Conservation (phyloP, 2,888 invertebrate species). For the Polietes domitor region DNA sequence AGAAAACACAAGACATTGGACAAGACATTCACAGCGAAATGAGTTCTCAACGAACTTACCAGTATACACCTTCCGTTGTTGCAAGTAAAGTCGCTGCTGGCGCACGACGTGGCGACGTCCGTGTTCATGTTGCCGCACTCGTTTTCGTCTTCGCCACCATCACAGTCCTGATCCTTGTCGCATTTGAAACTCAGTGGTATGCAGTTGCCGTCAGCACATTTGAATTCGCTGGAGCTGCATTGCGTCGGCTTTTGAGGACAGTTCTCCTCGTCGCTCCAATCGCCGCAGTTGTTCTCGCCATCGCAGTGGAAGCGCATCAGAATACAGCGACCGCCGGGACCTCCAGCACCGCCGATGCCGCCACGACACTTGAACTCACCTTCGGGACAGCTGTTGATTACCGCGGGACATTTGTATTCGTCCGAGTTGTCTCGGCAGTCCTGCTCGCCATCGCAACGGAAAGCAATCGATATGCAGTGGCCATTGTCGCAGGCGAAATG, state of each 20-base stretch:
- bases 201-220: constrained; percentile 89
- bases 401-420: constrained; percentile 73
- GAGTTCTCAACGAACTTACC: constrained; percentile 80
- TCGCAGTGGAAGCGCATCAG: constrained; percentile 90
- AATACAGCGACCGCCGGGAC: constrained; percentile 84
- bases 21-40: not conserved
- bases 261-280: constrained; percentile 92
- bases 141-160: constrained; percentile 89
- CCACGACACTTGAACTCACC: constrained; percentile 89
- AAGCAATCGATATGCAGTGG: constrained; percentile 87
- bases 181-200: constrained; percentile 90
- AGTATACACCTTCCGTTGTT: constrained; percentile 88
- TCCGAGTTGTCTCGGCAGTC: constrained; percentile 90
- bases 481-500: constrained; percentile 89
- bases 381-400: constrained; percentile 85
- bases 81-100: constrained; percentile 88
- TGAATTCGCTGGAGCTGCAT: constrained; percentile 87
- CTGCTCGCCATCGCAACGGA: constrained; percentile 87
- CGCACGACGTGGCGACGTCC: constrained; percentile 85
- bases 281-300: constrained; percentile 92
- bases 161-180: constrained; percentile 90
- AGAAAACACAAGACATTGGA: not conserved
- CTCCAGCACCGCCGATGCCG: constrained; percentile 80
- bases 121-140: constrained; percentile 83
- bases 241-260: constrained; percentile 86